Percentiles rank a stretch among this genome's conserved stretches.
Evolutionary conservation across 2,113 vertebrate genomes (phyloP).

Genomic region (Archocentrus centrarchus): DNA sequence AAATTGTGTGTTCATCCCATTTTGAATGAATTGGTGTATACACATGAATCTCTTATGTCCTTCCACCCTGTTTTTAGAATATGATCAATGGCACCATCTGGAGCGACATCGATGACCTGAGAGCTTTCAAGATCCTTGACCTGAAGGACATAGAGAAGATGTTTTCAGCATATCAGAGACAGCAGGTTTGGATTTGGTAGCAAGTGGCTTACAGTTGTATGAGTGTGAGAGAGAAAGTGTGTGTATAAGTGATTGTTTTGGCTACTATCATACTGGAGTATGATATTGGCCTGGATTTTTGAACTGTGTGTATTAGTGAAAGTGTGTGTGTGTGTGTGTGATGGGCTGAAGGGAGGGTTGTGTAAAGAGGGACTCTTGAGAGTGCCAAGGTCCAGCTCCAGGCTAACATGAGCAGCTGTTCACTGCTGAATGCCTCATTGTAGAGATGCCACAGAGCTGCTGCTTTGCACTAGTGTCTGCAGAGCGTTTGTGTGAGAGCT

Average conservation of each 20-base stretch:
- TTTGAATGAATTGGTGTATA: background rate
- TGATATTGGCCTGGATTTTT: conserved; percentile 2
- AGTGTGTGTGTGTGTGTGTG: conserved; percentile 11
- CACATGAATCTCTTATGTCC: background rate
- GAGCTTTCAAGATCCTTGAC: conserved; percentile 91
- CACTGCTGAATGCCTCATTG: conserved; percentile 64
- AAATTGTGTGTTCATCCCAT: background rate
- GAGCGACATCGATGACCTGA: conserved; percentile 94
- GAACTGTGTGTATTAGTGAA: background rate
- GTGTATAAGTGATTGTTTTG: background rate
- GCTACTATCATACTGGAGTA: background rate
- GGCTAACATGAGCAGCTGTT: conserved; percentile 64
- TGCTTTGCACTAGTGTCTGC: conserved; percentile 53
- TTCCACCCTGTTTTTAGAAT: conserved; percentile 80
- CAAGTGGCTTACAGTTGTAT: background rate
- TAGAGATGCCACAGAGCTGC: conserved; percentile 47
- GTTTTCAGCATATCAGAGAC: conserved; percentile 97
- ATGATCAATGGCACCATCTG: conserved; percentile 93
- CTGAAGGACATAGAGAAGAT: conserved; percentile 97
- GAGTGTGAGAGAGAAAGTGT: background rate
- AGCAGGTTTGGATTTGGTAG: conserved; percentile 73
- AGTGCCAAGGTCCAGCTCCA: conserved; percentile 29
- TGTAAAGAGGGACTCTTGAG: conserved; percentile 4
- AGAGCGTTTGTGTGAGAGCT: conserved; percentile 46
- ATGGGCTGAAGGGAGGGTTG: background rate